These are phyloP conservation scores for Anomalospiza imberbis DNA, from an alignment of 2,797 vertebrate species.

Conservation along the genomic window DNA sequence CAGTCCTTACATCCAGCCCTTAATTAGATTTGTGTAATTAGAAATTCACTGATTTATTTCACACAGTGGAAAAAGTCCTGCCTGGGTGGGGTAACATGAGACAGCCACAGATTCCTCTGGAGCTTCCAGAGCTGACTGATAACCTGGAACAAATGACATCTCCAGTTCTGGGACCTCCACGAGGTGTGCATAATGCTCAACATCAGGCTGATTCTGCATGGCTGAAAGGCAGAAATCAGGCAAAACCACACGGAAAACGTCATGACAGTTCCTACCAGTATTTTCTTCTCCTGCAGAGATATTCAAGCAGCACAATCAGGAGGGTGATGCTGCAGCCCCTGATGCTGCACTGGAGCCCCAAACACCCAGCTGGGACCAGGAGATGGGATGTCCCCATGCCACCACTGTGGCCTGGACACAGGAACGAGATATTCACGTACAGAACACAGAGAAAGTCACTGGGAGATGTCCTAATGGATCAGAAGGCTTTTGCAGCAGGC, in stretches of 20 bases:
- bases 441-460: not conserved
- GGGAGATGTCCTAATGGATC: not conserved
- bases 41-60: constrained; percentile 5
- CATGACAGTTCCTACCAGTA: not conserved
- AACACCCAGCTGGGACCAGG: not conserved
- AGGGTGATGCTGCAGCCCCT: not conserved
- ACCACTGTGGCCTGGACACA: not conserved
- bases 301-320: not conserved
- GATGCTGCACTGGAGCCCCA: not conserved
- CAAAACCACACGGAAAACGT: not conserved
- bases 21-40: constrained; percentile 48
- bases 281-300: not conserved
- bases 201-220: not conserved
- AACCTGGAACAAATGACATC: not conserved
- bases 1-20: not conserved
- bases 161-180: not conserved
- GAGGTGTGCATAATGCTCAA: not conserved
- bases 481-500: not conserved
- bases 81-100: not conserved
- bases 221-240: not conserved
- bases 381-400: not conserved
- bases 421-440: not conserved
- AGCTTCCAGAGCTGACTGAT: not conserved
- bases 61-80: not conserved
- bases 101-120: rapidly evolving